Percentiles rank a stretch among this genome's conserved stretches.
phyloP scores from a whole-genome alignment of 2,888 invertebrate species.

The Pyrochroa serraticornis region DNA sequence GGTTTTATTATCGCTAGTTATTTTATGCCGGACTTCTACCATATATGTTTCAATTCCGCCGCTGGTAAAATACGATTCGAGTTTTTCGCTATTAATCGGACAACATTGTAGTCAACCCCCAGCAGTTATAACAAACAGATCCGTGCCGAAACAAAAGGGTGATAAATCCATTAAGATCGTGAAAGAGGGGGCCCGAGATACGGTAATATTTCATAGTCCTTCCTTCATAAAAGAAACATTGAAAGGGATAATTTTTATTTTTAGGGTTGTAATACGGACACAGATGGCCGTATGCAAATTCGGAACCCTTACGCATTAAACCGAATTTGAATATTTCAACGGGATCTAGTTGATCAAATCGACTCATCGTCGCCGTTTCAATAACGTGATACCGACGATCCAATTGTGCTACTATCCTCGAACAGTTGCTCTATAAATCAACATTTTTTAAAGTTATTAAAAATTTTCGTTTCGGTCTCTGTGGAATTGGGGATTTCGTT shows the following conservation, averaged over 20 bases:
- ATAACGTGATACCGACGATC: neutral
- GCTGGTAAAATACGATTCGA: constrained; percentile 38
- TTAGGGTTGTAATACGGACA: constrained; percentile 36
- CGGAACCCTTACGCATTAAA: constrained; percentile 25
- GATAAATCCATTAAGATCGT: constrained; percentile 35
- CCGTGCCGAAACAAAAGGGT: constrained; percentile 30
- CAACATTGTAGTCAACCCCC: no score
- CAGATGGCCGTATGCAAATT: constrained; percentile 31
- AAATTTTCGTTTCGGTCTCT: constrained; percentile 30
- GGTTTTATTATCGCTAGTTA: constrained; percentile 46
- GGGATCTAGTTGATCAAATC: constrained; percentile 1
- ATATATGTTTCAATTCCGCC: constrained; percentile 46
- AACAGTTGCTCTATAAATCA: constrained; percentile 46
- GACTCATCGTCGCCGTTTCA: neutral
- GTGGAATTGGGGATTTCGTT: neutral
- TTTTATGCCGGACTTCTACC: constrained; percentile 41
- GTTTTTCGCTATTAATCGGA: constrained; percentile 3
- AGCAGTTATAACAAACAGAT: neutral
- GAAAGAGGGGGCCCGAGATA: constrained; percentile 15
- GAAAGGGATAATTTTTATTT: constrained; percentile 46
- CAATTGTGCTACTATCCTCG: constrained; percentile 5
- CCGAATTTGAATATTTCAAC: constrained; percentile 27
- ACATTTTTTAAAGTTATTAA: constrained; percentile 36
- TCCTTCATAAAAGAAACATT: constrained; percentile 30
- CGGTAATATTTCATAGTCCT: constrained; percentile 25